A percentile compares a stretch with the other conserved stretches of the same genome.
phyloP scores from a whole-genome alignment of 2,888 invertebrate genomes.

The Atethmia centrago region DNA sequence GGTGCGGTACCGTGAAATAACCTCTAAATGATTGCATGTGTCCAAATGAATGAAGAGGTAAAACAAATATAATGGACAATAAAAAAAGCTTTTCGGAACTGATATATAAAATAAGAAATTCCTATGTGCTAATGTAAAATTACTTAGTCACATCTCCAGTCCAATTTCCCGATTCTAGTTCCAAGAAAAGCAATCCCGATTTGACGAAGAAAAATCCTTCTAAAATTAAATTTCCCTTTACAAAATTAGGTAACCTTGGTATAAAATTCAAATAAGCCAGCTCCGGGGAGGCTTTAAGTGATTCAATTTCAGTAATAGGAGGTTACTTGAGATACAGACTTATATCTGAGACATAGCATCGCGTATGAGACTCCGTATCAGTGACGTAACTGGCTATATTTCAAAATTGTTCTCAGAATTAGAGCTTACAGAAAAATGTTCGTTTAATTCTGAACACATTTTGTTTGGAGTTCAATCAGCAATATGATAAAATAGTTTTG shows the following conservation, averaged over 20 bases:
- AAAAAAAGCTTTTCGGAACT: not conserved
- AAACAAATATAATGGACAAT: not conserved
- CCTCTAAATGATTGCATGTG: not conserved
- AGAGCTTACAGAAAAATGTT: slow-evolving; percentile 15
- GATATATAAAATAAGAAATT: not conserved
- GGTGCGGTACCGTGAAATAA: too few relatives aligned
- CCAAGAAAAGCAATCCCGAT: slow-evolving; percentile 36
- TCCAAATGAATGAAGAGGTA: not conserved
- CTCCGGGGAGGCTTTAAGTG: slow-evolving; percentile 65
- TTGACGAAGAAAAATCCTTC: slow-evolving; percentile 52
- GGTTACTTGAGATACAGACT: slow-evolving; percentile 66
- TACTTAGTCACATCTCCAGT: slow-evolving; percentile 8
- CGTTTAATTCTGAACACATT: slow-evolving; percentile 9
- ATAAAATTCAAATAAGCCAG: slow-evolving; percentile 67
- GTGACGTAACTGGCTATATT: slow-evolving; percentile 22
- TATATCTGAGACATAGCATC: slow-evolving; percentile 25
- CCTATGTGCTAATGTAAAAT: not conserved
- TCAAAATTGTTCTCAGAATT: slow-evolving; percentile 35
- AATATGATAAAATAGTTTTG: not conserved
- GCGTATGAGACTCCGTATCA: slow-evolving; percentile 21
- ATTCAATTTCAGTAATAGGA: slow-evolving; percentile 72
- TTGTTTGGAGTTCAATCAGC: not conserved
- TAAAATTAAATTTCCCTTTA: slow-evolving; percentile 58
- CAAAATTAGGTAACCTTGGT: slow-evolving; percentile 59
- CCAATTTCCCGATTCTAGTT: slow-evolving; percentile 19